Evolutionary conservation across 2,797 vertebrate species (phyloP).

Genomic region (Microcaecilia unicolor): DNA sequence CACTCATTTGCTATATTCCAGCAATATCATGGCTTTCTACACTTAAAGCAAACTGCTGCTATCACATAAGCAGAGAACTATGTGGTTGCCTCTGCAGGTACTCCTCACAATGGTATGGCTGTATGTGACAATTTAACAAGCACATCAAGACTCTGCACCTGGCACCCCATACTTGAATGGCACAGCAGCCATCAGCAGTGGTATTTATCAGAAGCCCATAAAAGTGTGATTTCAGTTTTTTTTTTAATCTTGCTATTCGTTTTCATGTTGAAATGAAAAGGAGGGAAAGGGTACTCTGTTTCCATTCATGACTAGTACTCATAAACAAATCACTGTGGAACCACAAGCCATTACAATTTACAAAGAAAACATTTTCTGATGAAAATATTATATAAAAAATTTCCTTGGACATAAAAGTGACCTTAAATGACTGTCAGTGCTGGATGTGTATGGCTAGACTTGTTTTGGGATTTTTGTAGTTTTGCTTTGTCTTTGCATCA

Average conservation of each 20-base stretch:
- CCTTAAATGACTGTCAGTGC: constrained; percentile 60
- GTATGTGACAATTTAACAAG: constrained; percentile 15
- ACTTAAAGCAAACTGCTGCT: constrained; percentile 23
- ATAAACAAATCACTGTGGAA: constrained; percentile 57
- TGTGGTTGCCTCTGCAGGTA: constrained; percentile 5
- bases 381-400: constrained; percentile 32
- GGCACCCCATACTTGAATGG: constrained; percentile 6
- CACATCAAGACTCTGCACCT: constrained; percentile 9
- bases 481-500: too few species aligned
- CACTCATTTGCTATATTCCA: constrained; percentile 5
- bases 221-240: constrained; percentile 31
- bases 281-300: constrained; percentile 15
- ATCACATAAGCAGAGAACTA: constrained; percentile 10
- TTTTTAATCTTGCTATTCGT: too few species aligned
- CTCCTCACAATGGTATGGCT: background rate
- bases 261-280: constrained; percentile 38
- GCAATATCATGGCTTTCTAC: constrained; percentile 2
- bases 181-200: constrained; percentile 19
- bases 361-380: constrained; percentile 38
- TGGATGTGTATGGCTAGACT: constrained; percentile 47
- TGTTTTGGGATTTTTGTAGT: too few species aligned
- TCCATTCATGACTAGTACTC: constrained; percentile 31
- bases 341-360: constrained; percentile 65
- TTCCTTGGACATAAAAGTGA: constrained; percentile 56
- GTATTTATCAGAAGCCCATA: constrained; percentile 4